Base-by-base conservation (phyloP, 1,140 invertebrate species). In the Papilio machaon region DNA sequence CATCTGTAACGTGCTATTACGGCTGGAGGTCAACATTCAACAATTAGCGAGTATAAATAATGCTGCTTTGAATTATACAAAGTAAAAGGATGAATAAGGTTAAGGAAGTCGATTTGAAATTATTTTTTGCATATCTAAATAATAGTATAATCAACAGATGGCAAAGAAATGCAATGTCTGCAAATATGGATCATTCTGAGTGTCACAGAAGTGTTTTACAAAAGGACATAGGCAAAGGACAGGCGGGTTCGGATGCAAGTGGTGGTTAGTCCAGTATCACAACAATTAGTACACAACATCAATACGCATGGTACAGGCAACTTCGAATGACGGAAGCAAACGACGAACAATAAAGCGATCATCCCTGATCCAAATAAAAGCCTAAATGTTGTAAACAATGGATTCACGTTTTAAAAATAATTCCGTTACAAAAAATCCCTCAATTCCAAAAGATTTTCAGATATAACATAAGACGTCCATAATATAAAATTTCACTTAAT, bases 251-350 rank as follows among this genome's bases (percentile, higher is more conserved):
- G 90, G 91, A 91, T 90, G 90, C 87, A 88, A 92, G 93, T 94
- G 92, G 92, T 94, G 43, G 86, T 83, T 80, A 87, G 85, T 83
- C 85, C 86, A 88, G 86, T 89, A 87, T 88, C 85, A 91, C 90
- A 91, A 93, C 91, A 93, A 85, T 90, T 88, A 88, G 86, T 89
- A 88, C 91, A 93, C 93, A 93, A 93, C 93, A 94, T 90, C 93
- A 91, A 94, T 85, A 88, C 84, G 85, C 89, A 91, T 88, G 88
- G 86, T 87, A 86, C 78, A 88, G 89, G 90, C 90, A 89, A 86
- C 83, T 86, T 82, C 52, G 77, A 85, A 85, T 84, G 83, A 85
- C 85, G 78, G 81, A 87, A 75, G 81, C 76, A 73, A 76, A 81
- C 13, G 10, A 79, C 13, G 46, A 78, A 60, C 17, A 46, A n/a